Conservation (phyloP, 1,140 invertebrate species). For the Dendroctonus valens region DNA sequence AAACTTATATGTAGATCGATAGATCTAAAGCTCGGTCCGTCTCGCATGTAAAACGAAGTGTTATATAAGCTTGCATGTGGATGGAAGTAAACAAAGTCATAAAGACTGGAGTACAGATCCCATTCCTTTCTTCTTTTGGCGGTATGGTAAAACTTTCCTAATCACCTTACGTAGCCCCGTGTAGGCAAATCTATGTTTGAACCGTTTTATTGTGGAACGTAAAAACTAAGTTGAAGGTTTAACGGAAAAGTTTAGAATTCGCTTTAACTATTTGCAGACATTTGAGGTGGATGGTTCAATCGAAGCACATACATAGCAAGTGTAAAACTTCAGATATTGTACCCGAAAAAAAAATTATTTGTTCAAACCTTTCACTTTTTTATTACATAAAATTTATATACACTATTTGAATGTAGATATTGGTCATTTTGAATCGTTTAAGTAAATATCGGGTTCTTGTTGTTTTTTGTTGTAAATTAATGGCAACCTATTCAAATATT, state of each 20-base stretch:
- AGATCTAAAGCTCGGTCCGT: not conserved
- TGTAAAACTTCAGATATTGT: too few species aligned
- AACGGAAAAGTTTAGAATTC: conserved; percentile 7
- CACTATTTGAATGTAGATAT: too few species aligned
- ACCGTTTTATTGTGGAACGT: conserved; percentile 24
- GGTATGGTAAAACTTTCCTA: conserved; percentile 44
- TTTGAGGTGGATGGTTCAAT: too few species aligned
- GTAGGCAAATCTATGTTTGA: conserved; percentile 40
- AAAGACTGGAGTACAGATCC: conserved; percentile 41
- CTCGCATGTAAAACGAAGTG: conserved; percentile 34
- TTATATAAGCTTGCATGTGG: conserved; percentile 44
- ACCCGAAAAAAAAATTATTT: too few species aligned
- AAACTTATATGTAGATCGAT: conserved; percentile 4
- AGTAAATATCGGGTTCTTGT: too few species aligned
- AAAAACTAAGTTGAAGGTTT: conserved; percentile 10
- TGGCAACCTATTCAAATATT: too few species aligned
- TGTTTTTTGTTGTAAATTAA: too few species aligned
- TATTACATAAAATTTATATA: too few species aligned
- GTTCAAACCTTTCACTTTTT: too few species aligned
- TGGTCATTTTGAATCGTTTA: too few species aligned
- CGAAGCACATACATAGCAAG: too few species aligned
- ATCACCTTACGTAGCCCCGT: conserved; percentile 40
- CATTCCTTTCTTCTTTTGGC: conserved; percentile 39
- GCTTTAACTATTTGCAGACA: too few species aligned
- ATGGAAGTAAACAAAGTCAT: conserved; percentile 48